Evolutionary conservation across 1,140 invertebrate species (phyloP), one percentile per base, ranked within the genome.

Genomic region (Drosophila orosa): DNA sequence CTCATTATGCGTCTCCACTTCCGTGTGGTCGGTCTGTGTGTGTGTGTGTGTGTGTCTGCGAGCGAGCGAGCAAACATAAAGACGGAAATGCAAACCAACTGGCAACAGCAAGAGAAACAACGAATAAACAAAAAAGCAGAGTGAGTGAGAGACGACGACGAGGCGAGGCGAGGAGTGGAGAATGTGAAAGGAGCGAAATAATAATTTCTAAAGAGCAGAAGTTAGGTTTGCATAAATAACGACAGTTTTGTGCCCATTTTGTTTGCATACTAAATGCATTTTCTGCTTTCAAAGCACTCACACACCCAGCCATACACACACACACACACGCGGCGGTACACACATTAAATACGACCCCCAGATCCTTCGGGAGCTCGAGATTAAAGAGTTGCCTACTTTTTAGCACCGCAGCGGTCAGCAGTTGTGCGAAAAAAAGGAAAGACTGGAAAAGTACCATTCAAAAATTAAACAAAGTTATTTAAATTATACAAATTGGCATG

Each of bases 141-240:
- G 40, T n/a, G n/a, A n/a, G n/a, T n/a, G n/a, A 59, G 27, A 31
- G 48, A 31, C n/a, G 29, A 9, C 8, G 39, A 5, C 24, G 24
- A n/a, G 45, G 24, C 22, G 7, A 27, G 27, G 27, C 3, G 27
- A 27, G 27, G 27, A 40, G 39, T 61, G 60, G 68, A 58, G 24
- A 78, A 81, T 58, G 66, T 50, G 42, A 66, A 82, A 73, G 72
- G 69, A 78, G 74, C 61, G 57, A 83, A 82, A 86, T 89, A 87
- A 87, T 87, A 89, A 89, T 87, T 87, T 87, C 76, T 80, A 87
- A 89, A 87, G 84, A 77, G 83, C 73, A 80, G 80, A 89, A 89
- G 84, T 84, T 89, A 77, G 62, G 80, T 89, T 87, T 87, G 83
- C 83, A 87, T 87, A 89, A 87, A 80, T 80, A 87, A 87, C 80